Conservation (phyloP, 2,888 invertebrate species). For the Cerceris ruficornis region DNA sequence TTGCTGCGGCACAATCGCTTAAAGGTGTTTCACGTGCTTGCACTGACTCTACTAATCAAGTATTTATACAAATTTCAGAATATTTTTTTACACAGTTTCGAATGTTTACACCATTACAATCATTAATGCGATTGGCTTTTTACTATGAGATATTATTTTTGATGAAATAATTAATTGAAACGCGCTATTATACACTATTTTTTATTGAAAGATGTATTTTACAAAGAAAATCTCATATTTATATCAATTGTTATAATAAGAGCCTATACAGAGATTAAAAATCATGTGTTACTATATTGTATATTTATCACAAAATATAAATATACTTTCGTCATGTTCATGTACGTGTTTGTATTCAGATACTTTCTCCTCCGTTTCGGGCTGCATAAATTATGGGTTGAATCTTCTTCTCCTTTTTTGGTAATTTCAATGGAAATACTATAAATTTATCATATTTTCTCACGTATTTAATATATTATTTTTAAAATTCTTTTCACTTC, state of each 20-base stretch:
- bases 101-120: conserved; percentile 8
- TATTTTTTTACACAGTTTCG: conserved; percentile 21
- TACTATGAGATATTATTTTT: conserved; percentile 35
- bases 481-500: too few species aligned
- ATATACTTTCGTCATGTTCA: conserved; percentile 1
- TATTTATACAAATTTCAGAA: conserved; percentile 14
- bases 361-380: too few species aligned
- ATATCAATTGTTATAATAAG: conserved; percentile 38
- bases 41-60: conserved; percentile 11
- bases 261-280: conserved; percentile 30
- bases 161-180: conserved; percentile 33
- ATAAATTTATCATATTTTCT: too few species aligned
- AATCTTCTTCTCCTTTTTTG: too few species aligned
- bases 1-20: background rate
- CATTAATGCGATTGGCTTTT: conserved; percentile 17
- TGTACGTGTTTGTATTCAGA: background rate
- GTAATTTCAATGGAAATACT: too few species aligned
- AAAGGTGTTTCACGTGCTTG: conserved; percentile 25
- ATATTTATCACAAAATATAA: conserved; percentile 2
- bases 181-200: conserved; percentile 18
- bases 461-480: too few species aligned
- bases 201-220: conserved; percentile 25
- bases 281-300: conserved; percentile 21
- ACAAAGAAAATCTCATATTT: conserved; percentile 34
- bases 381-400: too few species aligned